Evolutionary conservation across 2,797 vertebrate genomes (phyloP).

Genomic region (Chaetophractus vellerosus): DNA sequence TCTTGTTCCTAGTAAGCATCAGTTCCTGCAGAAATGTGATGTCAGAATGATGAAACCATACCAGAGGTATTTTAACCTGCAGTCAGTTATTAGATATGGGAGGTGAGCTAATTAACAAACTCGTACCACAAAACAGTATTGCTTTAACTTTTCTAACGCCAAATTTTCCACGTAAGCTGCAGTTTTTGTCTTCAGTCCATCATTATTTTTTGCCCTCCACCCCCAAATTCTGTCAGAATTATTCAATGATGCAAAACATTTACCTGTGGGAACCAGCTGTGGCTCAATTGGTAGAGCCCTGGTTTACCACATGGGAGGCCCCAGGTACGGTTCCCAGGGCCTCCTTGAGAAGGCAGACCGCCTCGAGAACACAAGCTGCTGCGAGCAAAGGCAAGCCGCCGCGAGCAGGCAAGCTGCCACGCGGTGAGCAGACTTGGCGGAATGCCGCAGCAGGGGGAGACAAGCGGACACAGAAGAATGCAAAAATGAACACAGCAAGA

Average conservation of each 20-base stretch:
- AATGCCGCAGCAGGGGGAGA: too few species aligned
- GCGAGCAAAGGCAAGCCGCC: too few species aligned
- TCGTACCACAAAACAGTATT: constrained; percentile 90
- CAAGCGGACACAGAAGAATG: too few species aligned
- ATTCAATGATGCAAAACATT: constrained; percentile 82
- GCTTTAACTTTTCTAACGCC: constrained; percentile 90
- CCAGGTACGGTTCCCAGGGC: too few species aligned
- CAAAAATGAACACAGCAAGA: too few species aligned
- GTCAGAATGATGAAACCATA: constrained; percentile 79
- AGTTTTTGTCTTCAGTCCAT: constrained; percentile 88
- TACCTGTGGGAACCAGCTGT: too few species aligned
- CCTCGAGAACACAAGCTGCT: too few species aligned
- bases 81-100: constrained; percentile 81
- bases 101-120: constrained; percentile 88
- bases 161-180: constrained; percentile 88
- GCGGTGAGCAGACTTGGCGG: too few species aligned
- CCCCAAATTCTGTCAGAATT: constrained; percentile 79
- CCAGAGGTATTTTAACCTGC: constrained; percentile 85
- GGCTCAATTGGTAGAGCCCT: too few species aligned
- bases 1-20: constrained; percentile 73
- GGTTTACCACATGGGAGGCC: too few species aligned
- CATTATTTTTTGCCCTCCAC: constrained; percentile 86
- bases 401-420: too few species aligned
- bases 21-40: constrained; percentile 79
- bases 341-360: too few species aligned